These are phyloP conservation scores for Sebastes taczanowskii DNA, from an alignment of 2,797 vertebrate species.

Conservation along the genomic window DNA sequence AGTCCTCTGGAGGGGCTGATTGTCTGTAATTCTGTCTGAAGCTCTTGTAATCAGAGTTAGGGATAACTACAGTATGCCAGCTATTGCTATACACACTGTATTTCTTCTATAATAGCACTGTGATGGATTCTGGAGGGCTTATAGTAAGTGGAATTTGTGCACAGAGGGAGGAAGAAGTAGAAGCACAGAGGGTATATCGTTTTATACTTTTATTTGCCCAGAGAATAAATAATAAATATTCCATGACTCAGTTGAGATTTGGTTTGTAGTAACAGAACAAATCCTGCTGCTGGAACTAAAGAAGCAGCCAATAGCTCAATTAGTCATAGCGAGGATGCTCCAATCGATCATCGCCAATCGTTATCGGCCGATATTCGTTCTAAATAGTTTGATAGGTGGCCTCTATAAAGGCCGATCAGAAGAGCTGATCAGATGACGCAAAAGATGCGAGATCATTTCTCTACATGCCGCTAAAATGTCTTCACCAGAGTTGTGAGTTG, in stretches of 20 bases:
- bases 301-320: background rate
- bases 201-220: background rate
- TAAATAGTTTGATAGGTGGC: background rate
- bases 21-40: background rate
- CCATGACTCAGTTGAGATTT: background rate
- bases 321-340: background rate
- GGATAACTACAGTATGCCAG: background rate
- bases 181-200: background rate
- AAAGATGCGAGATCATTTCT: background rate
- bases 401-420: background rate
- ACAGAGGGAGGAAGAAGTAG: background rate
- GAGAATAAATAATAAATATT: background rate
- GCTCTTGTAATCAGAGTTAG: background rate
- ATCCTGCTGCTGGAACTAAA: background rate
- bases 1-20: background rate
- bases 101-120: background rate
- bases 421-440: background rate
- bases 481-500: too few species aligned
- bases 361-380: background rate
- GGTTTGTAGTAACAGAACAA: background rate
- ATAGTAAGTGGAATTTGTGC: background rate
- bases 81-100: background rate
- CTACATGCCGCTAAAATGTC: too few species aligned
- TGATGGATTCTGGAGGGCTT: background rate
- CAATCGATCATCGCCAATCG: background rate